Base-by-base conservation (phyloP, 1,140 invertebrate genomes). In the Sarcophaga bullata region DNA sequence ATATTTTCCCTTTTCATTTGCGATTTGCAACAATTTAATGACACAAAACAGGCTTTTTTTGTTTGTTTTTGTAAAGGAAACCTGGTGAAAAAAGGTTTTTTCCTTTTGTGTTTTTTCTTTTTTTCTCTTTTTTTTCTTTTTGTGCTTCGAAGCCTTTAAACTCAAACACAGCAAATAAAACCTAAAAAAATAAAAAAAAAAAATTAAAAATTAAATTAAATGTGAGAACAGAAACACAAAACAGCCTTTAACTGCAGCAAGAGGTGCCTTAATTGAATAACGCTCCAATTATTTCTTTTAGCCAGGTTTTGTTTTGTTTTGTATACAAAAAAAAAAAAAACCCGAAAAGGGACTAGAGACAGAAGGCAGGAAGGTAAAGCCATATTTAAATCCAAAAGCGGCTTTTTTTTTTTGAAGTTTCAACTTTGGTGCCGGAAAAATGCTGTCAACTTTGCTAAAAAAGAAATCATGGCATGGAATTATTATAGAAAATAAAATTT, bases 281-380 rank as follows among this genome's bases (percentile, higher is more conserved):
- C 19, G 62, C 62, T 68, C 62, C 62, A 68, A 68, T 68, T 68
- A 68, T 68, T 68, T n/a, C 62, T 68, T 68, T 68, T 68, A 68
- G 10, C 19, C 62, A 68, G 62, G n/a, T 58, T 58, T 58, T 58
- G n/a, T 58, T 58, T 58, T 13, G 6, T 6, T n/a, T 58, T 58
- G 13, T 58, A 58, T 5, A n/a, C n/a, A 37, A 37, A 37, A 37
- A 37, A 37, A 37, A 37, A 37, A 1, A 37, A 37, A 37, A n/a
- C n/a, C 13, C n/a, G n/a, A 68, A 68, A 68, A 68, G 6, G 3
- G 9, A n/a, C n/a, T 68, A 68, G 8, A 68, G 6, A 68, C n/a
- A 68, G 19, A 25, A 19, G 19, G 19, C 62, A 68, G 3, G 62
- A 19, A 68, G 25, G 25, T 37, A 37, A 37, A 37, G 25, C 25